phyloP scores from a whole-genome alignment of 2,888 invertebrate genomes.

The Ophonus ardosiacus region DNA sequence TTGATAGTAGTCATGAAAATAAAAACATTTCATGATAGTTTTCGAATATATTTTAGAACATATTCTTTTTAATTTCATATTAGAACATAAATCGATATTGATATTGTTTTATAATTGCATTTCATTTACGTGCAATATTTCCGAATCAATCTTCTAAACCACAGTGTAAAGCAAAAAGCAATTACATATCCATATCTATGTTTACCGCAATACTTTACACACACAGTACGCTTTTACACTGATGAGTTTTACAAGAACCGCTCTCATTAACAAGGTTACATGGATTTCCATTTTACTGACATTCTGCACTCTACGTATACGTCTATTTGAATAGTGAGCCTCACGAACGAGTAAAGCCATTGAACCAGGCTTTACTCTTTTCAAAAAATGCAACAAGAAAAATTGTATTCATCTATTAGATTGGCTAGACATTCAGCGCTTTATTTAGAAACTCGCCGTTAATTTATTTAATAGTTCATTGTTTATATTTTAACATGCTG shows the following conservation, averaged over 20 bases:
- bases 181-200: background rate
- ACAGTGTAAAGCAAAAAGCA: background rate
- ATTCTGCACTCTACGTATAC: background rate
- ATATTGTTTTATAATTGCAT: background rate
- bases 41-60: background rate
- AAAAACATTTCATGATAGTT: no score
- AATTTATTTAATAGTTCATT: background rate
- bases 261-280: slow-evolving; percentile 10
- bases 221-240: background rate
- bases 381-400: no score
- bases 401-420: no score
- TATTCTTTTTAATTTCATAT: background rate
- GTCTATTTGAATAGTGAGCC: background rate
- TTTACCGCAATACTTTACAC: background rate
- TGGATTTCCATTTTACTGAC: slow-evolving; percentile 8
- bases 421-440: no score
- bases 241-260: slow-evolving; percentile 12
- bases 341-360: background rate
- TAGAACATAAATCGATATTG: background rate
- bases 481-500: background rate
- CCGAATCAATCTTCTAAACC: background rate
- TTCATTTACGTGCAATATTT: background rate
- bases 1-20: no score
- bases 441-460: no score
- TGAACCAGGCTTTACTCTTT: no score